Conservation (phyloP, 2,797 vertebrate species). For the Paedocypris micromegethes region DNA sequence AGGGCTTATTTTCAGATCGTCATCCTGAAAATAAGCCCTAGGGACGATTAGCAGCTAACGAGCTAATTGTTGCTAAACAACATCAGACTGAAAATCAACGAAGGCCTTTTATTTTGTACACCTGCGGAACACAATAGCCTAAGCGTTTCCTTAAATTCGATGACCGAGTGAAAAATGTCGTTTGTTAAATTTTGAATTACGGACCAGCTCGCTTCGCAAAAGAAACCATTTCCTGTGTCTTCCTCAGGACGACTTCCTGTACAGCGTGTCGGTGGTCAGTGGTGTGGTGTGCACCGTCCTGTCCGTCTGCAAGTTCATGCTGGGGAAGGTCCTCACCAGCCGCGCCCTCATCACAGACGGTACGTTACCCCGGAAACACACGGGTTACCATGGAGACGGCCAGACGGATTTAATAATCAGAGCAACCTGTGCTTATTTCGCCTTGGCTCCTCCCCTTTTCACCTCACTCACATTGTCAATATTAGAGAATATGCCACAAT, state of each 20-base stretch:
- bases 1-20: too few relatives aligned
- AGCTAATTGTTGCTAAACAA: too few relatives aligned
- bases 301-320: slow-evolving; percentile 88
- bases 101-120: too few relatives aligned
- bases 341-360: slow-evolving; percentile 92
- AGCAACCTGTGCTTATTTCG: slow-evolving; percentile 12
- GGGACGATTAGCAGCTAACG: too few relatives aligned
- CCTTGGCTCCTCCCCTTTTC: slow-evolving; percentile 19
- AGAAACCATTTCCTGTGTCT: background rate
- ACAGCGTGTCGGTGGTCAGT: slow-evolving; percentile 91
- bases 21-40: too few relatives aligned
- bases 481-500: background rate
- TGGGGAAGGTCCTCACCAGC: slow-evolving; percentile 92
- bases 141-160: too few relatives aligned
- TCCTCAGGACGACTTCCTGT: slow-evolving; percentile 87
- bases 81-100: too few relatives aligned
- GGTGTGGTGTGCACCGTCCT: slow-evolving; percentile 83
- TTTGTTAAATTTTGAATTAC: too few relatives aligned
- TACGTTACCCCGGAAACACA: slow-evolving; percentile 52
- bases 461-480: background rate
- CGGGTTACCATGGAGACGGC: slow-evolving; percentile 19
- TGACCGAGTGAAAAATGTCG: too few relatives aligned
- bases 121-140: too few relatives aligned
- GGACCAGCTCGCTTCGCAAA: background rate
- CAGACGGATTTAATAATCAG: slow-evolving; percentile 24